Evolutionary conservation across 2,888 invertebrate genomes (phyloP).

Genomic region (Euzetes globulus): DNA sequence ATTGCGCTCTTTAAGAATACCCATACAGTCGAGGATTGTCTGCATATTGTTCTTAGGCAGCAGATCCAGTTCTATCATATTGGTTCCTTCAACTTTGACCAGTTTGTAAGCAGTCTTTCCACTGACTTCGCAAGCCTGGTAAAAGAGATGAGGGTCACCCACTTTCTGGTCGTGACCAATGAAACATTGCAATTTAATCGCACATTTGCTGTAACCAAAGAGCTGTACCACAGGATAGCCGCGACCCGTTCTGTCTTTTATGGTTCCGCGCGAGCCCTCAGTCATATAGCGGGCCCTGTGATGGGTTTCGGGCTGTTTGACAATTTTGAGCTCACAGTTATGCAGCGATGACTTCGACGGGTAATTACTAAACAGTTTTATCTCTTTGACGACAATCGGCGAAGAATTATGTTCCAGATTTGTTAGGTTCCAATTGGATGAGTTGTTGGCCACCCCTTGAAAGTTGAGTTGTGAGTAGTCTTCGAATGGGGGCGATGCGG

Average conservation of each 20-base stretch:
- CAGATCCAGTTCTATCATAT: constrained; percentile 48
- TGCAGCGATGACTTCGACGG: constrained; percentile 18
- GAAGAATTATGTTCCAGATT: not conserved
- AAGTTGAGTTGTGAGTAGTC: not conserved
- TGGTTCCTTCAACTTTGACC: constrained; percentile 46
- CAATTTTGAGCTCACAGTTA: constrained; percentile 10
- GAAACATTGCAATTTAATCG: constrained; percentile 78
- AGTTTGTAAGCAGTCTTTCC: constrained; percentile 49
- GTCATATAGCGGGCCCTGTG: constrained; percentile 66
- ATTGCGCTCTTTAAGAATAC: constrained; percentile 86
- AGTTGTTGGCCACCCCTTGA: not conserved
- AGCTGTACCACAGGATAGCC: constrained; percentile 83
- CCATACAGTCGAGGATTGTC: constrained; percentile 70
- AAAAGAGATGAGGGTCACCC: constrained; percentile 55
- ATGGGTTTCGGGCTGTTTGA: constrained; percentile 30
- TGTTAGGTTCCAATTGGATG: not conserved
- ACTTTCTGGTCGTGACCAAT: constrained; percentile 86
- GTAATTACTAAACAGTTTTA: constrained; percentile 15
- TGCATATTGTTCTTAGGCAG: constrained; percentile 47
- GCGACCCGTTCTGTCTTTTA: constrained; percentile 85
- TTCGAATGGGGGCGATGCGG: not conserved
- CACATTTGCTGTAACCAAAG: constrained; percentile 68
- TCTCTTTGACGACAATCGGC: not conserved
- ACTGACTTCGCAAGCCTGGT: constrained; percentile 50
- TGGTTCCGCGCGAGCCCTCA: constrained; percentile 89